Evolutionary conservation across 2,113 vertebrate species (phyloP).

Genomic region (Macaca mulatta): DNA sequence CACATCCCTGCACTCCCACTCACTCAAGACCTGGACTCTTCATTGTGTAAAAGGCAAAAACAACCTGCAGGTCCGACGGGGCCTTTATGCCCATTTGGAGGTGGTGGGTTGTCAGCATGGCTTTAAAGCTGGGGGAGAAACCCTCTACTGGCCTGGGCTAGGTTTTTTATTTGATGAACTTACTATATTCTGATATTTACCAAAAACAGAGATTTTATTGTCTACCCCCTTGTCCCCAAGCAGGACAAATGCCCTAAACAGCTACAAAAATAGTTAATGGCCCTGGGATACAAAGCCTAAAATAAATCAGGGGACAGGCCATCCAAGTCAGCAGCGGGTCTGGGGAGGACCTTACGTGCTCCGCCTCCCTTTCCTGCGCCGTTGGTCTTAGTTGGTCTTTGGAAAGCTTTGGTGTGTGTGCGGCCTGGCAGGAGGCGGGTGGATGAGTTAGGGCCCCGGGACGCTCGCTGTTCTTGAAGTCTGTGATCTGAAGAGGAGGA

Average conservation of each 20-base stretch:
- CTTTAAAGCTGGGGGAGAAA: not conserved
- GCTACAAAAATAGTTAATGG: slow-evolving; percentile 60
- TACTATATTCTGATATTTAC: not conserved
- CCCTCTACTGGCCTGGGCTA: not conserved
- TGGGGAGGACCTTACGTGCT: not conserved
- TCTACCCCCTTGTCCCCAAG: not conserved
- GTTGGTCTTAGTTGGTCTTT: not conserved
- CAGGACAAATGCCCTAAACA: slow-evolving; percentile 18
- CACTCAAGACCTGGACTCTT: not conserved
- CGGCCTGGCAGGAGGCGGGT: not conserved
- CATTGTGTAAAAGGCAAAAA: not conserved
- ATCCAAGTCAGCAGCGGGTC: not conserved
- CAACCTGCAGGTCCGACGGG: not conserved
- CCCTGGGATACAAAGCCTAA: slow-evolving; percentile 59
- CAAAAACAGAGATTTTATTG: not conserved
- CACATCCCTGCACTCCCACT: not conserved
- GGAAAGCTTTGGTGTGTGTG: not conserved
- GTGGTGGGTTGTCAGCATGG: not conserved
- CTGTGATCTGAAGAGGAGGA: not conserved
- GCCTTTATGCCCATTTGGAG: not conserved
- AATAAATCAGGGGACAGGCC: slow-evolving; percentile 68
- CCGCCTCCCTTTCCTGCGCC: not conserved
- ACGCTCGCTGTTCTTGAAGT: not conserved
- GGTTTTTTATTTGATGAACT: not conserved
- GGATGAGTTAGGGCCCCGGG: not conserved